phyloP scores from a whole-genome alignment of 2,113 vertebrate species.

The Neolamprologus kungweensis region DNA sequence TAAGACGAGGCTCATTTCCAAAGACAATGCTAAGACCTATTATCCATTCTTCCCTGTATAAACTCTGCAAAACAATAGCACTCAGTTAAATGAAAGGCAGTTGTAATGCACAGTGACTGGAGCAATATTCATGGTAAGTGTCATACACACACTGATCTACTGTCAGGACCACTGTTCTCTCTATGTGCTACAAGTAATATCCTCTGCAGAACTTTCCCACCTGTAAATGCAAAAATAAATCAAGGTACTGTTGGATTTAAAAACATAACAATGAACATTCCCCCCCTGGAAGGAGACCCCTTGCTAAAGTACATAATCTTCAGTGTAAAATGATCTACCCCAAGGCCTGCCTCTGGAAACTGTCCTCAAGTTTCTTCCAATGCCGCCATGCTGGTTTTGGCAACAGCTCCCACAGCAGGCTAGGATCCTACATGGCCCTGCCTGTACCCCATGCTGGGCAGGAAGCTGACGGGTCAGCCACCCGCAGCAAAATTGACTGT shows the following conservation, averaged over 20 bases:
- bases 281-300: constrained; percentile 3
- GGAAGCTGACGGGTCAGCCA: not conserved
- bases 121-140: not conserved
- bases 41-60: not conserved
- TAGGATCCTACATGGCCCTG: not conserved
- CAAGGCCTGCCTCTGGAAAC: constrained; percentile 32
- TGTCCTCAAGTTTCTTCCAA: constrained; percentile 17
- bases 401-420: not conserved
- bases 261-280: constrained; percentile 19
- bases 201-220: constrained; percentile 32
- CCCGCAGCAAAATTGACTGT: not conserved
- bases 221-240: constrained; percentile 42
- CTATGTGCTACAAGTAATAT: constrained; percentile 15
- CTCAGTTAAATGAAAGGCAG: not conserved
- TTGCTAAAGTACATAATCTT: constrained; percentile 48
- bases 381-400: constrained; percentile 36
- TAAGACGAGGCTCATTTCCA: not conserved
- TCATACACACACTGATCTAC: not conserved
- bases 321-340: constrained; percentile 46
- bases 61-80: not conserved
- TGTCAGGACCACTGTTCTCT: constrained; percentile 2
- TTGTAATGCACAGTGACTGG: not conserved
- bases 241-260: constrained; percentile 3
- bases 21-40: not conserved
- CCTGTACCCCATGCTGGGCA: not conserved